These are phyloP conservation scores for Sula dactylatra DNA, from an alignment of 2,113 vertebrate genomes.

Conservation along the genomic window DNA sequence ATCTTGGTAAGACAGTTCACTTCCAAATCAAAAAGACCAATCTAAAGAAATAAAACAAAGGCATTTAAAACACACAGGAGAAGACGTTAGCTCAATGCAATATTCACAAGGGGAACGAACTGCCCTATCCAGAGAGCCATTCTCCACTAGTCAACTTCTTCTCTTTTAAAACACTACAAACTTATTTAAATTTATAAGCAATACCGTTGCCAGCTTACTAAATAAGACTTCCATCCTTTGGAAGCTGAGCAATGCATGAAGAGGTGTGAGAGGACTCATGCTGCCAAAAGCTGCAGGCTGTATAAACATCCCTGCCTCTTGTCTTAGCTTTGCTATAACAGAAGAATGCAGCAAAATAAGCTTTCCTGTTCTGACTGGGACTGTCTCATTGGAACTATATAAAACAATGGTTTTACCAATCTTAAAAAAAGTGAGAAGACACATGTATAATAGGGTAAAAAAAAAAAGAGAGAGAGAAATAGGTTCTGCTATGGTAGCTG, in stretches of 20 bases:
- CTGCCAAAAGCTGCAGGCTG: background rate
- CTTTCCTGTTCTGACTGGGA: background rate
- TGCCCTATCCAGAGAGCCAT: background rate
- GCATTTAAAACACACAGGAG: background rate
- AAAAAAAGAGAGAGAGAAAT: background rate
- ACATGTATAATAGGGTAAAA: background rate
- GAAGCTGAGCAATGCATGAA: background rate
- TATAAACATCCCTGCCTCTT: background rate
- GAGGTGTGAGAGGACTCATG: background rate
- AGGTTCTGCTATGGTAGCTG: background rate
- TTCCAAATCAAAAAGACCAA: slow-evolving; percentile 95
- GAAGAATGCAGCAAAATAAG: background rate
- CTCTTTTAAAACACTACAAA: background rate
- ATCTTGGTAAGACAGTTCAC: slow-evolving; percentile 98
- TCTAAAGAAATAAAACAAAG: slow-evolving; percentile 63
- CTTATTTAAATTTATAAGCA: background rate
- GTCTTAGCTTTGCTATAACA: background rate
- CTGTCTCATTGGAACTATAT: background rate
- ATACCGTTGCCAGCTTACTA: background rate
- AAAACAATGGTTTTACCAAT: background rate
- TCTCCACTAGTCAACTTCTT: background rate
- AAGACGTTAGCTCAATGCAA: background rate
- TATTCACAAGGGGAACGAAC: background rate
- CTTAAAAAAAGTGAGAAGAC: background rate
- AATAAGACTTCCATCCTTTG: background rate